Percentiles rank a stretch among this genome's conserved stretches.
Conservation (phyloP, 2,888 invertebrate genomes). For the Lasius platythorax region DNA sequence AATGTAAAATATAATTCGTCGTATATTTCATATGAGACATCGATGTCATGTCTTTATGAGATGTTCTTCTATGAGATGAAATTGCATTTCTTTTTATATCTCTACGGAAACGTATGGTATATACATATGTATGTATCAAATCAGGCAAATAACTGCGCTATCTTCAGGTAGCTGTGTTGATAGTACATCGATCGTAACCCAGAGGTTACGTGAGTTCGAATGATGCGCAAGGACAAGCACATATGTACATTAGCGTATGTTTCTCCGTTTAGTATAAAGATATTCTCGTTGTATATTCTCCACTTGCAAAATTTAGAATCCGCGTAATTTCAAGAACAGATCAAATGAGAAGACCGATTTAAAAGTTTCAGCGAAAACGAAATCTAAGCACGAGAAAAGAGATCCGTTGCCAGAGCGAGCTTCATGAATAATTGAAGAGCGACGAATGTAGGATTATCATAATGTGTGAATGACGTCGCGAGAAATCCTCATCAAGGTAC, state of each 20-base stretch:
- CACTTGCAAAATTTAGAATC: neutral
- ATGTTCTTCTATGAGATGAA: neutral
- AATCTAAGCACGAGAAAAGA: neutral
- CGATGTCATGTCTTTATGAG: neutral
- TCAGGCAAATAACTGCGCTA: constrained; percentile 33
- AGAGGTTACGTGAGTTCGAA: constrained; percentile 34
- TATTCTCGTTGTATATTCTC: neutral
- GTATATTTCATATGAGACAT: neutral
- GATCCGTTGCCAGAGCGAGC: neutral
- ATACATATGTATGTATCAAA: neutral
- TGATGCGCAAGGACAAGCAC: neutral
- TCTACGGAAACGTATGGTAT: neutral
- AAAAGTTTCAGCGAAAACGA: neutral
- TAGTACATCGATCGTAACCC: constrained; percentile 42
- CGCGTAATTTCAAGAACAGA: neutral
- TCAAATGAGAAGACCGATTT: neutral
- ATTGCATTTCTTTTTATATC: constrained; percentile 2
- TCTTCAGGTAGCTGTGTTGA: constrained; percentile 42
- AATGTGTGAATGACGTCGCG: constrained; percentile 63
- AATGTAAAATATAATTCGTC: neutral
- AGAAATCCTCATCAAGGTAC: constrained; percentile 59
- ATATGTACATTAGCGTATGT: neutral
- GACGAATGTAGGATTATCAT: constrained; percentile 49
- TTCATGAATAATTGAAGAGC: constrained; percentile 64
- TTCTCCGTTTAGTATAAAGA: neutral